These are phyloP conservation scores for Venusia cambrica DNA, from an alignment of 2,888 invertebrate genomes.

Conservation along the genomic window DNA sequence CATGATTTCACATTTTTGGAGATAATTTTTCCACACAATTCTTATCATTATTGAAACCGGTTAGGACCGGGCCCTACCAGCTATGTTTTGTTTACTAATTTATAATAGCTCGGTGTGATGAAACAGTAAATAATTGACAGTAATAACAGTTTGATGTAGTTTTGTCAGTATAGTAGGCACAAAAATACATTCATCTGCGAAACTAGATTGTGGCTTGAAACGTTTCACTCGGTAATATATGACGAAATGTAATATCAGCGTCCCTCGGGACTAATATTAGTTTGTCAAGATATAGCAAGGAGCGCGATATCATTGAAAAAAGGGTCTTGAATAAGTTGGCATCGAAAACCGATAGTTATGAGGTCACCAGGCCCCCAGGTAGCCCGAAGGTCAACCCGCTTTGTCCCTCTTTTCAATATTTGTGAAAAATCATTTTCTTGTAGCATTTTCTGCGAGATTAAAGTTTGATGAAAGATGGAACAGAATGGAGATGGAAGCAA, in stretches of 20 bases:
- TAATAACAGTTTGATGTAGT: no score
- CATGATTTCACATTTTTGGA: no score
- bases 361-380: slow-evolving; percentile 25
- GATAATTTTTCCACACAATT: slow-evolving; percentile 9
- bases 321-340: slow-evolving; percentile 24
- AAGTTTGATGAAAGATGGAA: slow-evolving; percentile 14
- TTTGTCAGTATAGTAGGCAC: no score
- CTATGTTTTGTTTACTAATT: no score
- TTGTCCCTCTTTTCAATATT: slow-evolving; percentile 23
- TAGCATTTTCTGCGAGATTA: slow-evolving; percentile 11
- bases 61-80: no score
- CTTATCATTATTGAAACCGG: no score
- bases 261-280: slow-evolving; percentile 32
- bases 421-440: slow-evolving; percentile 11
- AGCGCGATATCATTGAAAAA: slow-evolving; percentile 27
- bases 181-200: no score
- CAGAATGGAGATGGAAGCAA: slow-evolving; percentile 3
- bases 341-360: slow-evolving; percentile 23
- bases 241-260: slow-evolving; percentile 24
- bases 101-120: no score
- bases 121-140: no score
- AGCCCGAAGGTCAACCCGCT: slow-evolving; percentile 16
- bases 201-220: no score
- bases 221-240: slow-evolving; percentile 17
- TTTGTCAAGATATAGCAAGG: slow-evolving; percentile 29